Evolutionary conservation across 1,140 invertebrate species (phyloP), one percentile per base, ranked within the genome.

Genomic region (Drosophila takahashii): DNA sequence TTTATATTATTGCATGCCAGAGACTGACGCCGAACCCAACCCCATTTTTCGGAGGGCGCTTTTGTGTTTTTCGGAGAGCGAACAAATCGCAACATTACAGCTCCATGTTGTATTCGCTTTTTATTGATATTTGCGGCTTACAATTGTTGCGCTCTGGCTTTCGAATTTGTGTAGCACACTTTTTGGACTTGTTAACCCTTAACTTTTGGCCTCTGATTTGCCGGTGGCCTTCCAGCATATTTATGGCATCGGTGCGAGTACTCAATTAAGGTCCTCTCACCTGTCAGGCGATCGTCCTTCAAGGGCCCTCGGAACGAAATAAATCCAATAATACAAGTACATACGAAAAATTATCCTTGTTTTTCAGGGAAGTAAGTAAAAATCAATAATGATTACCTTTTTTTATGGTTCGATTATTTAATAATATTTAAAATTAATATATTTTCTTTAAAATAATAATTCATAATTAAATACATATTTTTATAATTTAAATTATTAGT

Each of bases 1-100:
- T 85, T 85, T 85, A 85, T 85, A 85, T 85, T 85, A 85, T 85
- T 85, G 81, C 81, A 85, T 85, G 76, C 81, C 81, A 53, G 62
- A 71, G 61, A 84, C 67, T 62, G 66, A 48, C 44, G 64, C 53
- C 65, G n/a, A 81, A 56, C 57, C 51, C 50, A 18, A 32, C 58
- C n/a, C 27, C 18, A 16, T 51, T 11, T 67, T 8, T 0, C 41
- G 42, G 42, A 18, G 32, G 57, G 42, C 69, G 37, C 34, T 51
- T 47, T 50, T 34, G 44, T 65, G 42, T 70, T 34, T 39, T 51
- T 52, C 13, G 29, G 47, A 27, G 0, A 51, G 51, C 36, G 56
- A 71, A 80, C 71, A 71, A 76, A 64, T 80, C 62, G 57, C 57
- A 81, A 74, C 69, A 81, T 81, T 81, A 81, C 62, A 48, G 69